A percentile compares a stretch with the other conserved stretches of the same genome.
These are phyloP conservation scores for Eurosta solidaginis DNA, from an alignment of 1,140 invertebrate species.

Conservation along the genomic window DNA sequence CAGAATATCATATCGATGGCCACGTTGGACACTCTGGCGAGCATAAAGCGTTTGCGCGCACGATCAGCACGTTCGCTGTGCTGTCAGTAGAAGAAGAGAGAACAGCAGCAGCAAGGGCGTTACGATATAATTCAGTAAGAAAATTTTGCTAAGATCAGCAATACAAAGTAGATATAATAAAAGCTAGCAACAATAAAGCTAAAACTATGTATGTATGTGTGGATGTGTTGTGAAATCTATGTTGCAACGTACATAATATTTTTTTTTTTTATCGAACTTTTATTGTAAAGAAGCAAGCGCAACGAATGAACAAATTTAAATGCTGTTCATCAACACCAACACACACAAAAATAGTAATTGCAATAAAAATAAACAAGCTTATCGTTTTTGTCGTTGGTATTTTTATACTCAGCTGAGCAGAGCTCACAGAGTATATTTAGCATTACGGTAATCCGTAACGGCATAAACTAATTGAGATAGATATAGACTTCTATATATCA, in stretches of 20 bases:
- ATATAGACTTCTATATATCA: too few species aligned
- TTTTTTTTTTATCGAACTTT: too few species aligned
- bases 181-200: background rate
- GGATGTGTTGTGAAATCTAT: background rate
- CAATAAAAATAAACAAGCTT: background rate
- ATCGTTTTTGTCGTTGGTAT: background rate
- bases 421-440: too few species aligned
- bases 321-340: background rate
- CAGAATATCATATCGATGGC: background rate
- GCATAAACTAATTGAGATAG: too few species aligned
- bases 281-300: background rate
- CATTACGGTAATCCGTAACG: too few species aligned
- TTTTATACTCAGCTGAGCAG: too few species aligned
- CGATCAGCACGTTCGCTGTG: conserved; percentile 18
- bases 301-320: background rate
- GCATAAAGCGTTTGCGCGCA: background rate
- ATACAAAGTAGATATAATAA: background rate
- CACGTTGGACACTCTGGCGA: background rate
- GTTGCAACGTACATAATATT: background rate
- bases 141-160: conserved; percentile 27
- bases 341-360: background rate
- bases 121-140: background rate
- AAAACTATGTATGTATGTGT: background rate
- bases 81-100: background rate
- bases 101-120: background rate